Base-by-base conservation (phyloP, 30 jellyfish, hydroid and myxozoan genomes). In the Hydractinia echinata region DNA sequence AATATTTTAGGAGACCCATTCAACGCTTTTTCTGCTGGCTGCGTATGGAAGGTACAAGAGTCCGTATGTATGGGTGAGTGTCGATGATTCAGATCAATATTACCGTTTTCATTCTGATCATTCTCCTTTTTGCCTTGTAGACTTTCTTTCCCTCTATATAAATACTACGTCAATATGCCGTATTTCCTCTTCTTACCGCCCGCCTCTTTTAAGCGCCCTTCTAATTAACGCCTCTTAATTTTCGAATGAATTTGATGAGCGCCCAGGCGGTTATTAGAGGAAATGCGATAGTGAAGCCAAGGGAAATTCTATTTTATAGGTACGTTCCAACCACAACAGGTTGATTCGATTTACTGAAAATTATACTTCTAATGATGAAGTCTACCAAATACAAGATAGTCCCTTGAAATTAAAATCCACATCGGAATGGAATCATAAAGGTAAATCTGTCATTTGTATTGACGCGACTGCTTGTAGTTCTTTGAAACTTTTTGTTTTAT, bases 21-120 rank as follows among this genome's bases (percentile, higher is more conserved):
- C 96, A 19, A 92, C 98, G 8, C 67, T 87, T 77, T 92, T 86
- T 77, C 81, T 92, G 79, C 66, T 92, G 52, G 98, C 96, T 19
- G 93, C 98, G 10, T 92, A 92, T 74, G 95, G 95, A 19, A 81
- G 98, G 55, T 92, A 92, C 86, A 92, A 84, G 61, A 81, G 95
- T 51, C 98, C 98, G 8, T 92, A 92, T 73, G 98, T 92, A 5
- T 92, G 98, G 98, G 98, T 92, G 55, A 54, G 98, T 82, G 19
- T 50, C 44, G 44, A 30, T 30, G 44, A 30, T 30, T 30, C 44
- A 2, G 44, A 30, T 30, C 44, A 30, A 30, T 30, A 30, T 30
- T 30, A 30, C 44, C 44, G 44, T 30, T 30, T 30, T 30, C 44
- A 30, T 30, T 30, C 2, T 30, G 44, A 30, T 30, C 2, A 30